Base-by-base conservation (phyloP, 2,113 vertebrate species). In the Acinonyx jubatus region DNA sequence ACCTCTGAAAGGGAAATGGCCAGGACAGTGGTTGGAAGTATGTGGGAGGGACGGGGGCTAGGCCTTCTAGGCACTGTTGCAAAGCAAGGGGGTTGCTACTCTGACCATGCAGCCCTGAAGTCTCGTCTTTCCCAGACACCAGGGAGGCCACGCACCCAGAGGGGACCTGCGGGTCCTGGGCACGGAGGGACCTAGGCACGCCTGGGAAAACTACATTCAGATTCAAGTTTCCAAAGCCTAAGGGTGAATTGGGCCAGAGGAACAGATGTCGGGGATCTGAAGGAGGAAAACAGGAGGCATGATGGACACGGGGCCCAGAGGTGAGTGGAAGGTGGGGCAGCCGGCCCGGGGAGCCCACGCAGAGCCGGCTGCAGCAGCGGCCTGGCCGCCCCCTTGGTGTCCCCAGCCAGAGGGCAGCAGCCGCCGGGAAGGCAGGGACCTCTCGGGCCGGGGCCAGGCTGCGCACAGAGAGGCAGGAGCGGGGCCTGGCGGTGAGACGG, bases 281-380 rank as follows among this genome's bases (percentile, higher is more conserved):
- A 41, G 23, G 87, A 45, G 29, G 41, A 4, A 45, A 41, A 6
- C 3, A 25, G 36, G 61, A 19, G 29, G 38, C 13, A 8, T 8
- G 63, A 23, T 8, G 41, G 3, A 23, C 29, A 8, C 29, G 33
- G 29, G 36, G 27, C 7, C 27, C 23, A 6, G 25, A 41, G 68
- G 16, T 23, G 52, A 7, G 25, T 10, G 1, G n/a, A n/a, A 36
- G 52, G 8, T 27, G 57, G 52, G 50, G 31, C 52, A 5, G 69
- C 69, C 36, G 19, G 29, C 50, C 4, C 0, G 25, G 48, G 66
- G 50, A 0, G 11, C 33, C 33, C 6, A 4, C 10, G 0, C 16
- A 61, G 52, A 45, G 36, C 38, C 8, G 45, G 45, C 45, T 45
- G 45, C 45, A 45, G 45, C 45, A 45, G 45, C 45, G 45, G 45